Evolutionary conservation across 2,797 vertebrate species (phyloP), one percentile per base, ranked within the genome.

Genomic region (Pipistrellus pygmaeus): DNA sequence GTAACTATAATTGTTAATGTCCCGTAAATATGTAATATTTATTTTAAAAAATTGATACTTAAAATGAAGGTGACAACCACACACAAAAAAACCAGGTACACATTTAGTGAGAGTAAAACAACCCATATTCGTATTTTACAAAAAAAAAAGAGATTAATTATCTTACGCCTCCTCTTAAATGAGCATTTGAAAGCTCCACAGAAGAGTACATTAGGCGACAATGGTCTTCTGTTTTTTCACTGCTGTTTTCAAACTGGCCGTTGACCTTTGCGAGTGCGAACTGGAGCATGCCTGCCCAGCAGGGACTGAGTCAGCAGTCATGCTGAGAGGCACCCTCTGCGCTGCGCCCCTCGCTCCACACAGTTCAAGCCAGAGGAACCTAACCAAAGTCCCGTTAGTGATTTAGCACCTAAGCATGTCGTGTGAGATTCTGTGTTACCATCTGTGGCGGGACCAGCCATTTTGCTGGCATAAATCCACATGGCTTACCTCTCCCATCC

Each of bases 311-410:
- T 87, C 72, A 46, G 0, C 89, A 51, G 15, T 51, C 51, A 51
- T 5, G 15, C 51, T 18, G 51, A 5, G 51, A 46, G 0, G 88
- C 51, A 11, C 92, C 91, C 35, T 94, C 91, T 94, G 82, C 73
- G 62, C 55, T 21, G 1, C n/a, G 20, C 35, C 21, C 25, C 11
- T 60, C 4, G 1, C 9, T 69, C 57, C 23, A 41, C 0, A 0
- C 9, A 82, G 96, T 95, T 96, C 91, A 95, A 96, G 68, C 85
- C 95, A 97, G 91, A 96, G 87, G 66, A 96, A 95, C 92, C 91
- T 78, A 96, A 69, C 69, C 69, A 88, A 95, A 90, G 88, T 96
- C 96, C 77, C 83, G 55, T 66, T 96, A 95, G 75, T 96, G 85
- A 46, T 94, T 93, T 93, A 96, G 86, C 78, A 96, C 69, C 8